Conservation (phyloP, 2,113 vertebrate species). For the Tautogolabrus adspersus region DNA sequence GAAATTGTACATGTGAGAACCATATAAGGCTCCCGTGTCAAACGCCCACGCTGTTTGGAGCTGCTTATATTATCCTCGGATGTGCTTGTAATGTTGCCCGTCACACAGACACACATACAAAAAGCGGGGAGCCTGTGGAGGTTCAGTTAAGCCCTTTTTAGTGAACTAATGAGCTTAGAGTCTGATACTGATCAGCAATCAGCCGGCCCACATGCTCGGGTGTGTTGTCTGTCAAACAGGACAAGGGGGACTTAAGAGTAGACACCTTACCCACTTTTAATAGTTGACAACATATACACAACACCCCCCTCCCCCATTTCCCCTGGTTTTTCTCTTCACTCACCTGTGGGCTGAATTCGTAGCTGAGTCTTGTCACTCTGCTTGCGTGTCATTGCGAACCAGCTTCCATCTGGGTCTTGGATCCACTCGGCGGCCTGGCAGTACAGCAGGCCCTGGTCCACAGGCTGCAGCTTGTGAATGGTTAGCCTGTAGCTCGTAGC, state of each 20-base stretch:
- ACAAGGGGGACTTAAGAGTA: conserved; percentile 28
- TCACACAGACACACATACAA: conserved; percentile 70
- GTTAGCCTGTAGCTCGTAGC: conserved; percentile 90
- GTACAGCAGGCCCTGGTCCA: conserved; percentile 94
- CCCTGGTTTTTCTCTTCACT: conserved; percentile 17
- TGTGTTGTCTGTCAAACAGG: conserved; percentile 53
- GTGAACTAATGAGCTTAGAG: conserved; percentile 77
- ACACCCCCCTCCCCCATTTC: too few species aligned
- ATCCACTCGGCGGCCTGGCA: conserved; percentile 97
- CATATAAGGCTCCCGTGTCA: conserved; percentile 40
- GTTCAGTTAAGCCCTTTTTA: conserved; percentile 76
- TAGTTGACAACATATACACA: too few species aligned
- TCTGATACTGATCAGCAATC: conserved; percentile 76
- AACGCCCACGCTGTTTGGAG: conserved; percentile 37
- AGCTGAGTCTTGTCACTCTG: conserved; percentile 91
- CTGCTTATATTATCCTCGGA: conserved; percentile 53
- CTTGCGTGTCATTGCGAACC: conserved; percentile 96
- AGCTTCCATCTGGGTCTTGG: conserved; percentile 92
- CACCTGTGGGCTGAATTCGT: conserved; percentile 94
- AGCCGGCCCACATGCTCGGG: conserved; percentile 50
- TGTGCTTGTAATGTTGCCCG: conserved; percentile 64
- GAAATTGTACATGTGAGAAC: conserved; percentile 34
- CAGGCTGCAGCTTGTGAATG: conserved; percentile 92
- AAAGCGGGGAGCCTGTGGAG: conserved; percentile 68
- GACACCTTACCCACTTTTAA: conserved; percentile 18